Evolutionary conservation across 1,140 invertebrate species (phyloP).

Genomic region (Drosophila pseudoobscura): DNA sequence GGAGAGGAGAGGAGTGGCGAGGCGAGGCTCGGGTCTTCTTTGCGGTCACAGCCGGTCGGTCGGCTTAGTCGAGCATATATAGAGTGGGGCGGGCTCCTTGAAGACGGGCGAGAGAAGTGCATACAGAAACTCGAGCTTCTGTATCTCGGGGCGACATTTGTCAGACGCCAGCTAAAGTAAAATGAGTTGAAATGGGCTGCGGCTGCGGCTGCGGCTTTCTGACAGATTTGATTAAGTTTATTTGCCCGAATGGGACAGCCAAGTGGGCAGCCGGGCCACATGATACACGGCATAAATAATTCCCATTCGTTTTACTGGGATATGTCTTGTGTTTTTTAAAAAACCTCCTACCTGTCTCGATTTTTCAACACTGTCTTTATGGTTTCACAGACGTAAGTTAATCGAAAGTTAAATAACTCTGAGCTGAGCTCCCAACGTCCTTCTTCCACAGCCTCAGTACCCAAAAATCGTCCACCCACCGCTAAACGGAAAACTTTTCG

Average conservation of each 20-base stretch:
- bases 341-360: too few species aligned
- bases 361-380: conserved; percentile 18
- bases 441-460: background rate
- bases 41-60: conserved; percentile 52
- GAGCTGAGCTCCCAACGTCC: conserved; percentile 19
- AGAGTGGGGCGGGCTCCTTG: conserved; percentile 8
- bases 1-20: background rate
- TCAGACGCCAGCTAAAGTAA: conserved; percentile 36
- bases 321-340: too few species aligned
- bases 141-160: conserved; percentile 64
- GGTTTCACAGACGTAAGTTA: conserved; percentile 37
- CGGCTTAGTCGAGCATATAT: conserved; percentile 39
- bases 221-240: conserved; percentile 72
- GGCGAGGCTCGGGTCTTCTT: background rate
- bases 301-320: background rate
- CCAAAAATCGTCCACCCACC: background rate
- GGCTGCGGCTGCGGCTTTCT: conserved; percentile 67
- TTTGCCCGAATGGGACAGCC: conserved; percentile 21
- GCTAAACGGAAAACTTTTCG: conserved; percentile 8
- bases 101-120: conserved; percentile 39
- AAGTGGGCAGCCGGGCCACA: conserved; percentile 21
- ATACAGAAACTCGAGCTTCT: conserved; percentile 40
- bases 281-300: conserved; percentile 14
- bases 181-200: conserved; percentile 56
- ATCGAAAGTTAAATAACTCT: conserved; percentile 57